phyloP scores from a whole-genome alignment of 1,140 invertebrate species.

The Mamestra configurata region DNA sequence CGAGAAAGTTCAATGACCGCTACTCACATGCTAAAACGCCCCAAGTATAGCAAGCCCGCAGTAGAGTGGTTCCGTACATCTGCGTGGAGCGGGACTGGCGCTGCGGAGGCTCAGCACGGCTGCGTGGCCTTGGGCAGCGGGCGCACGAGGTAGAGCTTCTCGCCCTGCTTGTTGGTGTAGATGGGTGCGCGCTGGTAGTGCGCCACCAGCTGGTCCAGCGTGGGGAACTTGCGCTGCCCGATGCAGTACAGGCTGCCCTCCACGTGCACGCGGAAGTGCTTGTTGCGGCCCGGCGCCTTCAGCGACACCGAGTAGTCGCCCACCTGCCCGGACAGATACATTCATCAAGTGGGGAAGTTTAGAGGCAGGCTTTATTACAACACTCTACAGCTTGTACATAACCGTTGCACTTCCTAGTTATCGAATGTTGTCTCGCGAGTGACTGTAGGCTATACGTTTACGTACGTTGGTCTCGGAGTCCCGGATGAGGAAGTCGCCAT shows the following conservation, averaged over 20 bases:
- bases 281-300: slow-evolving; percentile 98
- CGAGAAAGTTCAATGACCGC: too few species aligned
- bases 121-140: slow-evolving; percentile 91
- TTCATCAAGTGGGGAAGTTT: too few species aligned
- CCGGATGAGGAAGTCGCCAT: slow-evolving; percentile 99
- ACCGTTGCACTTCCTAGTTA: too few species aligned
- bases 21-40: too few species aligned
- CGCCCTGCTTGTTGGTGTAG: slow-evolving; percentile 98
- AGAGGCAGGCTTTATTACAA: too few species aligned
- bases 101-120: slow-evolving; percentile 72
- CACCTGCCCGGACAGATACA: too few species aligned
- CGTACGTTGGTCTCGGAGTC: slow-evolving; percentile 99
- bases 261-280: slow-evolving; percentile 99
- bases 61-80: too few species aligned
- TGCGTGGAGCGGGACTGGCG: neutral
- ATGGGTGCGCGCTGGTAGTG: slow-evolving; percentile 99
- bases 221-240: slow-evolving; percentile 98
- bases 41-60: neutral
- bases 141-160: slow-evolving; percentile 97
- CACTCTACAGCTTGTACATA: too few species aligned
- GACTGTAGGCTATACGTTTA: too few species aligned
- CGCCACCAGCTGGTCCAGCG: slow-evolving; percentile 98
- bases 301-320: slow-evolving; percentile 99
- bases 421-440: too few species aligned
- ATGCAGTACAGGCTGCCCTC: slow-evolving; percentile 98